Evolutionary conservation across 2,797 vertebrate species (phyloP), one percentile per base, ranked within the genome.

Genomic region (Microhierax caerulescens): DNA sequence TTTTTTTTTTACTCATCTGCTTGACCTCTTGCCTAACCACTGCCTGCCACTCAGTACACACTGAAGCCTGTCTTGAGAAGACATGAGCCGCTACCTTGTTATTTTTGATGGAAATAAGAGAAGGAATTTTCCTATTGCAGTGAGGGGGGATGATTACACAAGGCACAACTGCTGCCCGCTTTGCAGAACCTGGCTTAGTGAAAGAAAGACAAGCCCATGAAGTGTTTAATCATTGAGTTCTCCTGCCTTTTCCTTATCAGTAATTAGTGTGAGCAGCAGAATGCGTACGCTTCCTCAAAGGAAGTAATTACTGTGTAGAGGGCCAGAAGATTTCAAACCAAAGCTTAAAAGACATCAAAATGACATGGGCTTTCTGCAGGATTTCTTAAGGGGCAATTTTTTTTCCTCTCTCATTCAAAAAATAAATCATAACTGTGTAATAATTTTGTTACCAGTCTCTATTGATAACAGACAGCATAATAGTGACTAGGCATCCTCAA

Each of bases 361-460:
- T 72, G 19, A 47, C 41, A 75, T 13, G 81, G 3, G 11, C 28
- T 45, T 94, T 82, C 63, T 87, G 54, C 30, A 76, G 63, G n/a
- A 61, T 73, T 92, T 79, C 63, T 63, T 57, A n/a, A 91, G 11
- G 74, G 30, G 47, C 14, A 24, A 7, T 19, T 61, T 54, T 91
- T 91, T 48, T 59, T 17, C 16, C 11, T 45, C 39, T 85, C 11
- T 53, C 13, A 12, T 69, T 85, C 0, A 36, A 48, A 72, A 83
- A 79, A 98, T 85, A 65, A 98, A 41, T 48, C 70, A 59, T 78
- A 98, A 91, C 45, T 68, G 82, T 77, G 98, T 90, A 16, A 98
- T 98, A 84, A 98, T 98, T 91, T 97, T 94, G 98, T 98, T 80
- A 98, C 95, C 37, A 51, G 96, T 97, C 96, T 99, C 98, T 37